A percentile compares a stretch with the other conserved stretches of the same genome.
phyloP scores from a whole-genome alignment of 1,140 invertebrate species.

The Drosophila elegans region DNA sequence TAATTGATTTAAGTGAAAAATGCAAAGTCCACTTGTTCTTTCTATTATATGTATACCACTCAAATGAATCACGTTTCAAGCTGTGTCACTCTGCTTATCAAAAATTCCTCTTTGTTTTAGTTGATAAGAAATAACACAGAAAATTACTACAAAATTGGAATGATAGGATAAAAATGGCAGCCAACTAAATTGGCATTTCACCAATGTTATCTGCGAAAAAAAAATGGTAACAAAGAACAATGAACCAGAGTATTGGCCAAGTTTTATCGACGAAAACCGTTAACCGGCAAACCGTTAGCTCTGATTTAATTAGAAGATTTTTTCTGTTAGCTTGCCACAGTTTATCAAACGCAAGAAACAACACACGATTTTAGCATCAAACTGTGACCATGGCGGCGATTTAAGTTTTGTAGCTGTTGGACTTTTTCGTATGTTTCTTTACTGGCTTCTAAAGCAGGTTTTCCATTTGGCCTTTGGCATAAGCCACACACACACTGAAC shows the following conservation, averaged over 20 bases:
- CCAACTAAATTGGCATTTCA: slow-evolving; percentile 16
- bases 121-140: slow-evolving; percentile 34
- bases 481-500: slow-evolving; percentile 25
- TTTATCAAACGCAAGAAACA: slow-evolving; percentile 30
- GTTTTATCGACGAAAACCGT: slow-evolving; percentile 16
- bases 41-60: slow-evolving; percentile 6
- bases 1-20: slow-evolving; percentile 14
- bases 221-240: slow-evolving; percentile 4
- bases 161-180: slow-evolving; percentile 24
- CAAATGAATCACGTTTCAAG: slow-evolving; percentile 29
- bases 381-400: slow-evolving; percentile 32
- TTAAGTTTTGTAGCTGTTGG: slow-evolving; percentile 11
- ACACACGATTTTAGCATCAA: slow-evolving; percentile 38
- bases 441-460: slow-evolving; percentile 34
- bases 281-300: slow-evolving; percentile 30
- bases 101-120: slow-evolving; percentile 19
- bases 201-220: slow-evolving; percentile 14
- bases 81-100: slow-evolving; percentile 35
- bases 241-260: slow-evolving; percentile 1
- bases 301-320: slow-evolving; percentile 54
- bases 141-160: slow-evolving; percentile 42
- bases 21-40: slow-evolving; percentile 11
- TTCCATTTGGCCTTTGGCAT: slow-evolving; percentile 49
- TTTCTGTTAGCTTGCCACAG: background rate
- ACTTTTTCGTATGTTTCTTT: slow-evolving; percentile 30